These are phyloP conservation scores for Nannoperca australis DNA, from an alignment of 2,797 vertebrate species.

Conservation along the genomic window DNA sequence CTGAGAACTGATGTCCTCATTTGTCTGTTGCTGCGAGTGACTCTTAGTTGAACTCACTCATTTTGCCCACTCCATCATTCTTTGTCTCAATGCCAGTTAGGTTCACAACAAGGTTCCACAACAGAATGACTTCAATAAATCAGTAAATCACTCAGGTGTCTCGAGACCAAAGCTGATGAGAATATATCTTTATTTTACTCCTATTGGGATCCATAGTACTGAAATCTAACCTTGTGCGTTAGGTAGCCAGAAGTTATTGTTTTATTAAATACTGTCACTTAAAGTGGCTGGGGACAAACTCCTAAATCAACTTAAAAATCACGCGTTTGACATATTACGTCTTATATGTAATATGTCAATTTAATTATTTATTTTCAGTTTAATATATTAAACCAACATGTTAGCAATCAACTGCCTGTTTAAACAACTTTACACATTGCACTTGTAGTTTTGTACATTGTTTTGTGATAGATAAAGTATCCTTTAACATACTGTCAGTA, in stretches of 20 bases:
- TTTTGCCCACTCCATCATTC: slow-evolving; percentile 60
- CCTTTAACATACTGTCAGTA: neutral
- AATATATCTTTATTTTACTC: slow-evolving; percentile 28
- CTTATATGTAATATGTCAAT: too few species aligned
- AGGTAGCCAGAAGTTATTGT: neutral
- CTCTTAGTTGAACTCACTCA: slow-evolving; percentile 66
- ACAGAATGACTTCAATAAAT: slow-evolving; percentile 59
- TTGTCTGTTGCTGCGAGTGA: slow-evolving; percentile 56
- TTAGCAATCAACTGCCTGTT: neutral
- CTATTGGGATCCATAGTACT: neutral
- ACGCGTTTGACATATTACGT: neutral
- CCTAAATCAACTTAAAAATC: neutral
- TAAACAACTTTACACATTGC: neutral
- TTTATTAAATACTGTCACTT: slow-evolving; percentile 25
- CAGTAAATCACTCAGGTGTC: slow-evolving; percentile 51
- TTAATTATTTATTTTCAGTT: too few species aligned
- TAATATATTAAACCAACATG: neutral
- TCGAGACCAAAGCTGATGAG: slow-evolving; percentile 27
- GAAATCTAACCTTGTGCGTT: slow-evolving; percentile 19
- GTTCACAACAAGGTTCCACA: slow-evolving; percentile 62
- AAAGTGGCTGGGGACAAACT: neutral
- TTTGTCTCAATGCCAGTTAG: slow-evolving; percentile 60
- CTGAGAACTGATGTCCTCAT: slow-evolving; percentile 55
- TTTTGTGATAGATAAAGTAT: neutral
- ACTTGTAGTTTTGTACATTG: neutral